Evolutionary conservation across 2,113 vertebrate genomes (phyloP).

Genomic region (Pseudolaguvia tuberculata): DNA sequence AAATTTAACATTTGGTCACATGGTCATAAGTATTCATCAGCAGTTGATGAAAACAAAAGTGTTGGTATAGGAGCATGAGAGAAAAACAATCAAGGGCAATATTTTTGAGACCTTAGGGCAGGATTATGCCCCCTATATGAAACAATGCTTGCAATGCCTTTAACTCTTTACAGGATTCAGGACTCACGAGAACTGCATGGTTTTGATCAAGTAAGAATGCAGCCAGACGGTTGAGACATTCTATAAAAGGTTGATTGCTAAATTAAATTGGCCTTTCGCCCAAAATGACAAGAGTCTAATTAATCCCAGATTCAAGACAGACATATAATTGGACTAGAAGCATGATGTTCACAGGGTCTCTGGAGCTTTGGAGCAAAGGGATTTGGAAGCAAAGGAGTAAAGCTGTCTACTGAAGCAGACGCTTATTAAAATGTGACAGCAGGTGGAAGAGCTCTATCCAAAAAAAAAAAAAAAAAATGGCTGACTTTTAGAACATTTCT

Average conservation of each 20-base stretch:
- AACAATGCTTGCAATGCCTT: slow-evolving; percentile 38
- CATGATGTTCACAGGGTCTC: slow-evolving; percentile 28
- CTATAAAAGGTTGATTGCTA: slow-evolving; percentile 32
- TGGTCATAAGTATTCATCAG: slow-evolving; percentile 65
- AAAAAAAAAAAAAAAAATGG: slow-evolving; percentile 18
- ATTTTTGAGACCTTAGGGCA: slow-evolving; percentile 32
- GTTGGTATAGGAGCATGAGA: slow-evolving; percentile 32
- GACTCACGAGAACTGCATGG: slow-evolving; percentile 33
- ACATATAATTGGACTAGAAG: slow-evolving; percentile 45
- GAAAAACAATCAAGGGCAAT: slow-evolving; percentile 25
- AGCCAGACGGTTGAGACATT: slow-evolving; percentile 22
- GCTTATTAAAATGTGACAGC: slow-evolving; percentile 46
- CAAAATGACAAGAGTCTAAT: slow-evolving; percentile 40
- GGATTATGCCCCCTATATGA: slow-evolving; percentile 29
- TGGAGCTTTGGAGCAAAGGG: slow-evolving; percentile 29
- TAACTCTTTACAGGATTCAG: slow-evolving; percentile 24
- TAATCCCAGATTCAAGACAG: slow-evolving; percentile 44
- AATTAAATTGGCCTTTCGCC: slow-evolving; percentile 47
- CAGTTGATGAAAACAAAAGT: slow-evolving; percentile 52
- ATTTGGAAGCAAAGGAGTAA: slow-evolving; percentile 44
- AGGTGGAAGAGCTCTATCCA: slow-evolving; percentile 39
- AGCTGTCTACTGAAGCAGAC: slow-evolving; percentile 30
- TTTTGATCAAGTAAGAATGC: slow-evolving; percentile 43
- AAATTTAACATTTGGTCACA: slow-evolving; percentile 67
- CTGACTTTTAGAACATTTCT: slow-evolving; percentile 18